These are phyloP conservation scores for Aricia agestis DNA, from an alignment of 1,140 invertebrate genomes.

Conservation along the genomic window DNA sequence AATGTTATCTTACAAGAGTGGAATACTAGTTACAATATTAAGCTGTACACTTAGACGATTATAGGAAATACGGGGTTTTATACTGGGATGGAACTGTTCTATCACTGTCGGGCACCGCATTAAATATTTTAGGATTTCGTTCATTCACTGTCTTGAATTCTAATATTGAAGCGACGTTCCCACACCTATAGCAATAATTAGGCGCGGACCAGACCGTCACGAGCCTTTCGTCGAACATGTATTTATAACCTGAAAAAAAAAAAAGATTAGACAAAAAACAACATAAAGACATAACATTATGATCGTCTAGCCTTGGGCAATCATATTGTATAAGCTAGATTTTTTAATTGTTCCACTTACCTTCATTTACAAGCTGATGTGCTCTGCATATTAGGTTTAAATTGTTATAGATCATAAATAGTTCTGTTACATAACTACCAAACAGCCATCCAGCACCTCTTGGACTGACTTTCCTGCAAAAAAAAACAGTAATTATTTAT, in stretches of 20 bases:
- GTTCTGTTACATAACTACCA: slow-evolving; percentile 92
- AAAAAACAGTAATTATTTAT: not conserved
- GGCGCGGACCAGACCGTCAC: slow-evolving; percentile 98
- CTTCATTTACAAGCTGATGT: slow-evolving; percentile 98
- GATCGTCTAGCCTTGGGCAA: no score
- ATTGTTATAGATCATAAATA: slow-evolving; percentile 95
- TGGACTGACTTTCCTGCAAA: slow-evolving; percentile 86
- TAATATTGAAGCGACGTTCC: slow-evolving; percentile 94
- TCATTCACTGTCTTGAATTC: slow-evolving; percentile 87
- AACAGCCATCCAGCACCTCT: slow-evolving; percentile 96
- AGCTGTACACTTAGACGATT: slow-evolving; percentile 22
- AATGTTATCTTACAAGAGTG: slow-evolving; percentile 45
- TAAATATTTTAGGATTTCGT: slow-evolving; percentile 91
- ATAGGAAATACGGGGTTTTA: slow-evolving; percentile 98
- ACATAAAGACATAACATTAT: not conserved
- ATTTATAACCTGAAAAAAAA: slow-evolving; percentile 87
- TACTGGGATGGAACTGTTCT: slow-evolving; percentile 93
- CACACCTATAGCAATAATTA: slow-evolving; percentile 97
- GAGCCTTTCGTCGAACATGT: slow-evolving; percentile 96
- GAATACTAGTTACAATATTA: slow-evolving; percentile 40
- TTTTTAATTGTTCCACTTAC: slow-evolving; percentile 62
- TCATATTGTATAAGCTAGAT: no score
- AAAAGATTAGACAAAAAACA: slow-evolving; percentile 17
- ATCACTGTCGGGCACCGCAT: slow-evolving; percentile 95
- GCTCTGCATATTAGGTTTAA: slow-evolving; percentile 95